Evolutionary conservation across 1,140 invertebrate genomes (phyloP), one percentile per base, ranked within the genome.

Genomic region (Conus betulinus): DNA sequence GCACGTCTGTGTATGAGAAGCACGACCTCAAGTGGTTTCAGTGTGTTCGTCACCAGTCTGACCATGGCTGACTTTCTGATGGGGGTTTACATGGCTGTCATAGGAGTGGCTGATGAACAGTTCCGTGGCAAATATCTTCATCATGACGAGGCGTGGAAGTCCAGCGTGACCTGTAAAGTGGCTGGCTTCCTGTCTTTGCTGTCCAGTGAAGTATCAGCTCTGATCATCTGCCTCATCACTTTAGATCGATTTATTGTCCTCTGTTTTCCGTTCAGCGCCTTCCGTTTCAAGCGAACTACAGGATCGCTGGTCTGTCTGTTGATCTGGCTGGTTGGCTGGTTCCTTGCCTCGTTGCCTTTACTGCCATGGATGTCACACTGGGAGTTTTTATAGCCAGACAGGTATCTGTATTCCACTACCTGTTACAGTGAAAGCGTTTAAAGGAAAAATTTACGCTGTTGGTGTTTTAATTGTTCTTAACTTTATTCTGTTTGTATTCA

Each of bases 71-170:
- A 93, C 82, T 87, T 93, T 63, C 17, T 92, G 13, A 94, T 93
- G 39, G 93, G 93, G 93, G 20, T 94, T 5, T 94, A 94, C 67
- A 52, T 94, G 60, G 84, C 91, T 20, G 92, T 93, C 15, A 93
- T 94, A n/a, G 93, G 91, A 52, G 74, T 84, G 3, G 91, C 92
- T 3, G 93, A 94, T 79, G 82, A 89, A 23, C 25, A 74, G 51
- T 93, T 90, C 84, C 87, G 91, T 6, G 93, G 92, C 39, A 83
- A 53, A 5, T 94, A 94, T 82, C 85, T 90, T n/a, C 84, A 79
- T 23, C 79, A 92, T 82, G 91, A 91, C 15, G 79, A 82, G 5
- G n/a, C 76, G 20, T 94, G 93, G 93, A 90, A 89, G 20, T 51
- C 88, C 15, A 91, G 93, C 53, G 23, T 6, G 0, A 51, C 85